Evolutionary conservation across 2,113 vertebrate species (phyloP).

Genomic region (Empidonax alnorum): DNA sequence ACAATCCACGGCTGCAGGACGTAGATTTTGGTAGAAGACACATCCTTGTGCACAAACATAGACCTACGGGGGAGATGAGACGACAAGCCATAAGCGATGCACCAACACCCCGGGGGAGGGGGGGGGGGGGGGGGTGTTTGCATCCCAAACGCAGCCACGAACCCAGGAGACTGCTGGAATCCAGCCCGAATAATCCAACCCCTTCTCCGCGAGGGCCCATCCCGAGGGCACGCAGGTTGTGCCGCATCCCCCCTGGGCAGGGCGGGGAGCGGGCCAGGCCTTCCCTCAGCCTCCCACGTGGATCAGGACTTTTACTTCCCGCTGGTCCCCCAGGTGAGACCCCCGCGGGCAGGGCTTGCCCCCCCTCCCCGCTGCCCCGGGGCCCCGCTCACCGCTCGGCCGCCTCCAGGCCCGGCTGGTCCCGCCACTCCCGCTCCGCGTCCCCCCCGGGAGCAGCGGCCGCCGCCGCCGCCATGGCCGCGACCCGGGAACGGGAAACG

Average conservation of each 20-base stretch:
- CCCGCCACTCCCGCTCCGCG: not conserved
- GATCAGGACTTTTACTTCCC: not conserved
- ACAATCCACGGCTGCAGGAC: conserved; percentile 41
- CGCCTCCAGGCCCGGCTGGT: not conserved
- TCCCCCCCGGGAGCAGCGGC: too few species aligned
- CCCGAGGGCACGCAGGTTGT: not conserved
- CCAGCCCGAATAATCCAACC: not conserved
- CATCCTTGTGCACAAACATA: not conserved
- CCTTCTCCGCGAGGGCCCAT: not conserved
- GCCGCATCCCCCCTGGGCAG: rapidly evolving
- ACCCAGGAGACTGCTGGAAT: not conserved
- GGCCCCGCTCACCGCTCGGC: not conserved
- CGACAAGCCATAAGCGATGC: too few species aligned
- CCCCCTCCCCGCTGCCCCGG: not conserved
- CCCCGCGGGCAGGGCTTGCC: not conserved
- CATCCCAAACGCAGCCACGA: not conserved
- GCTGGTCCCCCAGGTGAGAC: too few species aligned
- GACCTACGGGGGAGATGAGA: not conserved
- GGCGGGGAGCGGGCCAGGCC: too few species aligned
- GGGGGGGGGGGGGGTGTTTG: not conserved
- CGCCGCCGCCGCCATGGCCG: not conserved
- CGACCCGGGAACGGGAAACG: not conserved
- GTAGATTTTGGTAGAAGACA: not conserved
- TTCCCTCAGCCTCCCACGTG: not conserved
- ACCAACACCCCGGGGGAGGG: not conserved